These are phyloP conservation scores for Naja naja DNA, from an alignment of 2,113 vertebrate species.

Conservation along the genomic window DNA sequence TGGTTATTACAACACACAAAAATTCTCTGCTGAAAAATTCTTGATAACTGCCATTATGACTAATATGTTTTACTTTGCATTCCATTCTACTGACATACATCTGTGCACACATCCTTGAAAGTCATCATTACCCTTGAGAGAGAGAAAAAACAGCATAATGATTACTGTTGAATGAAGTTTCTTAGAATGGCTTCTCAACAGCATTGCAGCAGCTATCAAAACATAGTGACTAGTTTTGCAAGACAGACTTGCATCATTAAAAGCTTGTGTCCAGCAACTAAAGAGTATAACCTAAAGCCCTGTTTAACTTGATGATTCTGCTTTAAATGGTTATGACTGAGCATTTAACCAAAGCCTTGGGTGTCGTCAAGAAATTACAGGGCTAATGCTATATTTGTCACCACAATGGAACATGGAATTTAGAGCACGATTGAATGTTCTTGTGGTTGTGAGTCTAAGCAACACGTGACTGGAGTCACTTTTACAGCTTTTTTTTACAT, in stretches of 20 bases:
- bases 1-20: neutral
- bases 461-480: neutral
- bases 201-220: neutral
- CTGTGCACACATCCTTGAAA: neutral
- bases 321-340: neutral
- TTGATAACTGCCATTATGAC: neutral
- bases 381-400: neutral
- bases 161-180: neutral
- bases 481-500: neutral
- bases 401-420: neutral
- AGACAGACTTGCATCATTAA: neutral
- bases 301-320: neutral
- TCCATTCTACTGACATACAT: neutral
- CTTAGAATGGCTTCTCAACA: neutral
- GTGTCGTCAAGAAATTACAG: neutral
- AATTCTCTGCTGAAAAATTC: neutral
- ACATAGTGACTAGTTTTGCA: neutral
- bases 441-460: neutral
- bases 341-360: neutral
- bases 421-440: neutral
- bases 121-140: neutral
- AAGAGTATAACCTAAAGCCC: neutral
- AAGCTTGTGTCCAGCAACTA: neutral
- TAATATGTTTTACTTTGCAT: neutral
- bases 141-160: neutral